Percentiles rank a stretch among this genome's conserved stretches.
phyloP scores from a whole-genome alignment of 2,888 invertebrate species.

The Athalia circularis region DNA sequence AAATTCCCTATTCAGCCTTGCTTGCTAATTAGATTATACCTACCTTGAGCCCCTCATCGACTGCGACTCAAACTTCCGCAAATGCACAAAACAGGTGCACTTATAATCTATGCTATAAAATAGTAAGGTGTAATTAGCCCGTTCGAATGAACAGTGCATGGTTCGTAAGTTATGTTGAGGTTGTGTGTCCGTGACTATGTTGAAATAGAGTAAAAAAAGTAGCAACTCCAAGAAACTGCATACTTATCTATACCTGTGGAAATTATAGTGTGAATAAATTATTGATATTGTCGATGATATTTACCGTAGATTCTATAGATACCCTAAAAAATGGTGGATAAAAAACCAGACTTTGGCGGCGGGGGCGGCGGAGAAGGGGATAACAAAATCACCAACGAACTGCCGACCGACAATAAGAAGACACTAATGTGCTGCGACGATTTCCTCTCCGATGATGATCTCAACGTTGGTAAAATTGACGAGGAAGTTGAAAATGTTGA shows the following conservation, averaged over 20 bases:
- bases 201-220: neutral
- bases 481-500: conserved; percentile 55
- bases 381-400: conserved; percentile 29
- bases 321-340: conserved; percentile 22
- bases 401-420: conserved; percentile 48
- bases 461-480: conserved; percentile 56
- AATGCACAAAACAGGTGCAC: too few species aligned
- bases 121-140: too few species aligned
- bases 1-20: too few species aligned
- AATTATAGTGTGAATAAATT: neutral
- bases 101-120: too few species aligned
- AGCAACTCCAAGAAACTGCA: neutral
- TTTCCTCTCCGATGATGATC: conserved; percentile 58
- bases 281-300: neutral
- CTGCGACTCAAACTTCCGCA: too few species aligned
- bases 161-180: too few species aligned
- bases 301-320: neutral
- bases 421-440: conserved; percentile 59
- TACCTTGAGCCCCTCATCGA: neutral
- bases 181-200: neutral
- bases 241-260: neutral
- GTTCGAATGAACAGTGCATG: too few species aligned
- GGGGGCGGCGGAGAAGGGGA: conserved; percentile 27
- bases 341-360: conserved; percentile 16
- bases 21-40: too few species aligned